phyloP scores from a whole-genome alignment of 2,888 invertebrate species.

The Acanthosoma haemorrhoidale region DNA sequence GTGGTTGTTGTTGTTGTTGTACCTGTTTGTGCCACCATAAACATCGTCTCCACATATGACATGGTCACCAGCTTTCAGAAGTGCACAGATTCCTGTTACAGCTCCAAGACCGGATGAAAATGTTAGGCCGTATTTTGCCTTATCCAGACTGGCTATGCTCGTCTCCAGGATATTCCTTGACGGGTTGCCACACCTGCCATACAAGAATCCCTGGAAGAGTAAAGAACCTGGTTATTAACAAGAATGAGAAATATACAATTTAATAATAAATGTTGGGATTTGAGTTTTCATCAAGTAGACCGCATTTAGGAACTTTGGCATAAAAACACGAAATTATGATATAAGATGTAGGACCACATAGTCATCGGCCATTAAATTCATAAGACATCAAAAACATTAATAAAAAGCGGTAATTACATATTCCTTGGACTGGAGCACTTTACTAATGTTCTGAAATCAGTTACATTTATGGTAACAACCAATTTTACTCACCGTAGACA shows the following conservation, averaged over 20 bases:
- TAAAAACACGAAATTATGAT: too few relatives aligned
- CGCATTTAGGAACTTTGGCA: too few relatives aligned
- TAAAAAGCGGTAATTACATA: too few relatives aligned
- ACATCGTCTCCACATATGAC: slow-evolving; percentile 86
- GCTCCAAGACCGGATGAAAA: slow-evolving; percentile 94
- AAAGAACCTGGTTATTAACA: not conserved
- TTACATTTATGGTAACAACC: too few relatives aligned
- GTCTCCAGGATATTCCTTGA: slow-evolving; percentile 81
- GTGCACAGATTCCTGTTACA: slow-evolving; percentile 56
- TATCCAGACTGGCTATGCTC: slow-evolving; percentile 84
- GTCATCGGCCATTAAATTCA: too few relatives aligned
- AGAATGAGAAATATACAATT: not conserved
- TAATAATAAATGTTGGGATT: too few relatives aligned
- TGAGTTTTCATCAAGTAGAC: too few relatives aligned
- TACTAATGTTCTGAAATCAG: too few relatives aligned
- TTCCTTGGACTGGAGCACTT: too few relatives aligned
- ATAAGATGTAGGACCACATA: too few relatives aligned
- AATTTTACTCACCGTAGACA: too few relatives aligned
- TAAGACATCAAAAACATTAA: too few relatives aligned
- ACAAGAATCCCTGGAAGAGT: not conserved
- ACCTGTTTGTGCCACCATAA: slow-evolving; percentile 87
- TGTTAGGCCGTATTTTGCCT: slow-evolving; percentile 72
- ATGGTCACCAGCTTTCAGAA: slow-evolving; percentile 82
- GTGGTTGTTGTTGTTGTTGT: slow-evolving; percentile 27
- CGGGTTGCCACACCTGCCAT: slow-evolving; percentile 87